phyloP scores from a whole-genome alignment of 1,140 invertebrate species.

The Oreohelix idahoensis region DNA sequence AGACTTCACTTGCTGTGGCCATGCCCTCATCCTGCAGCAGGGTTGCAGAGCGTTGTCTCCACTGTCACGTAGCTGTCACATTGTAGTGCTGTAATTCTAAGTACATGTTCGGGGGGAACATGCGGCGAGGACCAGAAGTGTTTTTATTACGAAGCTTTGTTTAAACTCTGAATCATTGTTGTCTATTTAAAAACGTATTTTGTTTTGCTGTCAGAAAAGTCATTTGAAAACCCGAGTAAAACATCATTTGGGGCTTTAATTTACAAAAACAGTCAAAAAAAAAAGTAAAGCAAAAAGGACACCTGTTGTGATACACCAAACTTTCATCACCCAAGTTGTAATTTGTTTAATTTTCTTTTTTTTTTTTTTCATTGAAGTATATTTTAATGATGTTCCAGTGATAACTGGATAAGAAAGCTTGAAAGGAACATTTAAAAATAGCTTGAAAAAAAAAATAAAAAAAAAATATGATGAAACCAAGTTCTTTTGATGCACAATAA shows the following conservation, averaged over 20 bases:
- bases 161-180: constrained; percentile 38
- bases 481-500: constrained; percentile 26
- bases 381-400: not conserved
- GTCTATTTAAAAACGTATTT: not conserved
- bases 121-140: constrained; percentile 48
- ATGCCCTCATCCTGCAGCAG: not conserved
- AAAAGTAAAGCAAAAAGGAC: not conserved
- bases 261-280: not conserved
- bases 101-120: constrained; percentile 40
- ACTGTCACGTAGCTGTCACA: constrained; percentile 22
- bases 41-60: not conserved
- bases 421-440: not conserved
- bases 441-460: not conserved
- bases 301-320: not conserved
- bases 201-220: not conserved
- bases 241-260: too few species aligned
- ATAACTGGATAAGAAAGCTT: not conserved
- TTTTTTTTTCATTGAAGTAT: not conserved
- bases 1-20: not conserved
- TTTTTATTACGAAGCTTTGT: constrained; percentile 44
- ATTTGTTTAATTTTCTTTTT: not conserved
- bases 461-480: constrained; percentile 27
- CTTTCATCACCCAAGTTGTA: not conserved
- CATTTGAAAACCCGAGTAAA: not conserved
- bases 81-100: constrained; percentile 7